Conservation (phyloP, 2,113 vertebrate species). For the Thermophis baileyi region DNA sequence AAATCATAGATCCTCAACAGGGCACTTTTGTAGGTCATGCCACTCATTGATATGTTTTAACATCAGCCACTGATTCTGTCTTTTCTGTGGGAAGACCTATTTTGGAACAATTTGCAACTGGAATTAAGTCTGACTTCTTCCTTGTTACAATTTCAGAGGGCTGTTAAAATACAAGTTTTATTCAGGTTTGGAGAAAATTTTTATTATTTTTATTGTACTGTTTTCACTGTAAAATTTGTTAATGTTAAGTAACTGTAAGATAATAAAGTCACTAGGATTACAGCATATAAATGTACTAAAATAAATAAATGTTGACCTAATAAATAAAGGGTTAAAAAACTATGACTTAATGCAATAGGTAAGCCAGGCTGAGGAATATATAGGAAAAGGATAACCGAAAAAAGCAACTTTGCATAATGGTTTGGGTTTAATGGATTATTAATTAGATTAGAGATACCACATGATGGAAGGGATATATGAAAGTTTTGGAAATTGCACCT, state of each 20-base stretch:
- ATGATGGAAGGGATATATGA: background rate
- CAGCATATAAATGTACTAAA: background rate
- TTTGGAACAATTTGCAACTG: background rate
- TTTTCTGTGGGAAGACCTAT: background rate
- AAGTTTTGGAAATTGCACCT: background rate
- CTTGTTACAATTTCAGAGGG: background rate
- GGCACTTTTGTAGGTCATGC: background rate
- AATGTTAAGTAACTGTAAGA: background rate
- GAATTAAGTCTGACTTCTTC: background rate
- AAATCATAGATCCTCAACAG: background rate
- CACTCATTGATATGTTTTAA: background rate
- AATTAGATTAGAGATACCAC: background rate
- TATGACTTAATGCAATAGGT: background rate
- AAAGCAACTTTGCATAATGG: background rate
- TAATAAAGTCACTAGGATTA: background rate
- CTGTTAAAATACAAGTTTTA: background rate
- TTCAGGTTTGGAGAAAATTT: background rate
- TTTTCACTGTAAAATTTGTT: background rate
- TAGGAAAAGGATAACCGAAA: background rate
- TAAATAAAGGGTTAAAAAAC: background rate
- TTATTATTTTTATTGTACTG: background rate
- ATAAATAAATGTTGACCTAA: background rate
- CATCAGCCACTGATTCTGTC: background rate
- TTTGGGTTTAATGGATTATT: background rate
- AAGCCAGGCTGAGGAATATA: background rate